Base-by-base conservation (phyloP, 2,113 vertebrate genomes). In the Centropus unirufus region DNA sequence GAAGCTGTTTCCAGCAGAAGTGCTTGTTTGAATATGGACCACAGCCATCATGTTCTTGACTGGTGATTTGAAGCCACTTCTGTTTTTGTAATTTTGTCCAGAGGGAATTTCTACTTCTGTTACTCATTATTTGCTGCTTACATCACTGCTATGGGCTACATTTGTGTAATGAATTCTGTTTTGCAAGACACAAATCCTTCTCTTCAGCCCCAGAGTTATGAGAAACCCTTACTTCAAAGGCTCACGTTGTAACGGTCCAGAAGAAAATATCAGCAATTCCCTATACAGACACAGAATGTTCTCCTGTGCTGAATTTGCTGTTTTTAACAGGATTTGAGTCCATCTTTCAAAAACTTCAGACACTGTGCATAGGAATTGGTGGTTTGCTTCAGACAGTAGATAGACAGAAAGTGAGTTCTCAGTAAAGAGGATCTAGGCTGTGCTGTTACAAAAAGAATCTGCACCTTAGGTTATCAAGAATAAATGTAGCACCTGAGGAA, bases 251-350 rank as follows among this genome's bases (percentile, higher is more conserved):
- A 61, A 42, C 19, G 14, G 34, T 6, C 26, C 21, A 6, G 10
- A n/a, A 5, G n/a, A 55, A 70, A 59, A n/a, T 20, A 55, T 4
- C 1, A 3, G 27, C 66, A 82, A 74, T 68, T 64, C n/a, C 18
- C 15, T 61, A 59, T 51, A 14, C 13, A 1, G 3, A 3, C 1
- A 20, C 2, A 4, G 14, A 77, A 77, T 9, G 11, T 40, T 32
- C 8, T 51, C 13, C 39, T 55, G 12, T 22, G 55, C 64, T 84
- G 44, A 78, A n/a, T 82, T 62, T 70, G 18, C 18, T 83, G 18
- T 0, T 66, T 88, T 46, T 62, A 62, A 51, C 24, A 29, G 36
- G 10, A 6, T 32, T 81, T 54, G 22, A 76, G 17, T 7, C 32
- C 8, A 6, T 29, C 24, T 83, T 94, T 86, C 39, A 46, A 77